Conservation (phyloP, 2,113 vertebrate species). For the Microcebus tavaratra region DNA sequence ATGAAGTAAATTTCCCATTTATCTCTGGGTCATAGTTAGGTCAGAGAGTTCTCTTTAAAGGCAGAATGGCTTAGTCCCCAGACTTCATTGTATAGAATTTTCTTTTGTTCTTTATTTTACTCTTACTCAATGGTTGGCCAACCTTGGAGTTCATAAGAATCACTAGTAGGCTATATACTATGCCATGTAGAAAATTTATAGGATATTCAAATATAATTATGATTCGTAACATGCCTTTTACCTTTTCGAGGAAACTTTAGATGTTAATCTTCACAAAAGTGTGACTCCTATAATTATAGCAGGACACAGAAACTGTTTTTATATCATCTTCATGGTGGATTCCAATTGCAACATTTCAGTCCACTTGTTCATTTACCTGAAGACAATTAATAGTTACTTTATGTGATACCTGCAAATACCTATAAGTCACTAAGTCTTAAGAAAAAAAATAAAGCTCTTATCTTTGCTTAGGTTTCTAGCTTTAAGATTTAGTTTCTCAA, state of each 20-base stretch:
- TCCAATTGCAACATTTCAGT: neutral
- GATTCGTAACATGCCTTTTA: neutral
- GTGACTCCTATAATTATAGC: neutral
- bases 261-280: neutral
- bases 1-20: neutral
- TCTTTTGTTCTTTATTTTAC: neutral
- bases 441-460: neutral
- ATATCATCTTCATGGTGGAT: neutral
- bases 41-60: neutral
- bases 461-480: neutral
- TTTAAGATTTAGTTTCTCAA: neutral
- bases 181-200: neutral
- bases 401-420: neutral
- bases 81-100: neutral
- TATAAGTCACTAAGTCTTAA: neutral
- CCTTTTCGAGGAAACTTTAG: neutral
- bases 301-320: neutral
- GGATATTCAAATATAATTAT: neutral
- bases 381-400: neutral
- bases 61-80: neutral
- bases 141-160: neutral
- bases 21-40: neutral
- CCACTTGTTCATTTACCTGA: neutral
- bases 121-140: neutral
- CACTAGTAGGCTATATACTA: neutral